Evolutionary conservation across 1,140 invertebrate genomes (phyloP), one percentile per base, ranked within the genome.

Genomic region (Centruroides sculpturatus): DNA sequence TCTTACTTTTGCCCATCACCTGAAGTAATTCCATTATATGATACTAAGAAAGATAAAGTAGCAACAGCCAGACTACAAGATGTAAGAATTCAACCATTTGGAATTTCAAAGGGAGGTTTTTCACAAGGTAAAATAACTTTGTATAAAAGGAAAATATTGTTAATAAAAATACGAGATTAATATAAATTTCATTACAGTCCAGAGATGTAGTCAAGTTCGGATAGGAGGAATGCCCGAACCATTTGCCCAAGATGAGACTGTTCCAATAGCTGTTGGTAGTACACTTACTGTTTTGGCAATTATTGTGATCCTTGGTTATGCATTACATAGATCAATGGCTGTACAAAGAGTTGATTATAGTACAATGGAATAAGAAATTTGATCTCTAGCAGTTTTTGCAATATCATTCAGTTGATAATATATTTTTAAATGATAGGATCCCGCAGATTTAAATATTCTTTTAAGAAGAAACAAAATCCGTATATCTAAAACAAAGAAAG

Each of bases 331-430:
- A 66, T 89, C 92, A 69, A 81, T 89, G 69, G 89, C 89, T 72
- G 80, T 91, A 41, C 91, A 91, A 73, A 91, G 90, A 70, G 86
- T 92, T 5, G 86, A 91, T 69, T 93, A 93, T 72, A 89, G 89
- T 69, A 91, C 87, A 1, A 92, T 92, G 89, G 86, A 91, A 72
- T 92, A 84, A 81, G 36, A 11, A n/a, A 58, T 23, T 50, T n/a
- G 41, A 8, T 41, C 41, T 23, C 5, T 51, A 51, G 8, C 41
- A 41, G 5, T 41, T 41, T 8, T 41, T 41, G 5, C 41, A 41
- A 41, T 41, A 41, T 41, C 8, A 8, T 41, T 41, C 23, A 41
- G 8, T 41, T 41, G 41, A 41, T 8, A 5, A 6, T 41, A 41
- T 41, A 41, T 41, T 41, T 41, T 41, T 41, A 41, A 6, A 5